These are phyloP conservation scores for Drosophila albomicans DNA, from an alignment of 1,140 invertebrate species.

Conservation along the genomic window DNA sequence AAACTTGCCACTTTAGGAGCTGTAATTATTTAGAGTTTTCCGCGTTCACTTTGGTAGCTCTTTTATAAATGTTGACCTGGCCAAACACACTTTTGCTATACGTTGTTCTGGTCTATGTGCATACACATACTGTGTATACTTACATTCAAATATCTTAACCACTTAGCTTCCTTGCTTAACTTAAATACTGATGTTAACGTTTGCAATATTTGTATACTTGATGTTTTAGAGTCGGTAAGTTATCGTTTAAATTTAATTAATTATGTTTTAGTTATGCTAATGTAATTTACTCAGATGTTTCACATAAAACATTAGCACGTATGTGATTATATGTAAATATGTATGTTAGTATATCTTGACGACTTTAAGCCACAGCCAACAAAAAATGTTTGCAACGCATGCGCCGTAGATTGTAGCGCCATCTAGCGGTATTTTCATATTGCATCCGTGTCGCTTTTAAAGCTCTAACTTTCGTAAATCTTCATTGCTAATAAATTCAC, in stretches of 20 bases:
- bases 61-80: constrained; percentile 33
- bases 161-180: constrained; percentile 31
- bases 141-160: background rate
- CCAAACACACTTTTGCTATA: constrained; percentile 63
- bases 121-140: constrained; percentile 18
- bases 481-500: constrained; percentile 63
- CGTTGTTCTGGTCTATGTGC: constrained; percentile 30
- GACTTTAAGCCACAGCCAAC: constrained; percentile 11
- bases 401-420: constrained; percentile 27
- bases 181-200: constrained; percentile 3
- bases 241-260: constrained; percentile 25
- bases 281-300: constrained; percentile 58
- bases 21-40: background rate
- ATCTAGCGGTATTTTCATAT: background rate
- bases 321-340: background rate
- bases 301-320: constrained; percentile 55
- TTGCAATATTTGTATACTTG: background rate
- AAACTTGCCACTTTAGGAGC: background rate
- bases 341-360: constrained; percentile 37
- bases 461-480: constrained; percentile 52
- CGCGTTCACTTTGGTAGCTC: constrained; percentile 22
- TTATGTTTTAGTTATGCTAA: constrained; percentile 49
- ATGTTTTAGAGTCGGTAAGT: constrained; percentile 30
- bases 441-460: constrained; percentile 16
- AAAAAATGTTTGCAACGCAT: constrained; percentile 15